Evolutionary conservation across 1,140 invertebrate species (phyloP).

Genomic region (Zaprionus camerounensis): DNA sequence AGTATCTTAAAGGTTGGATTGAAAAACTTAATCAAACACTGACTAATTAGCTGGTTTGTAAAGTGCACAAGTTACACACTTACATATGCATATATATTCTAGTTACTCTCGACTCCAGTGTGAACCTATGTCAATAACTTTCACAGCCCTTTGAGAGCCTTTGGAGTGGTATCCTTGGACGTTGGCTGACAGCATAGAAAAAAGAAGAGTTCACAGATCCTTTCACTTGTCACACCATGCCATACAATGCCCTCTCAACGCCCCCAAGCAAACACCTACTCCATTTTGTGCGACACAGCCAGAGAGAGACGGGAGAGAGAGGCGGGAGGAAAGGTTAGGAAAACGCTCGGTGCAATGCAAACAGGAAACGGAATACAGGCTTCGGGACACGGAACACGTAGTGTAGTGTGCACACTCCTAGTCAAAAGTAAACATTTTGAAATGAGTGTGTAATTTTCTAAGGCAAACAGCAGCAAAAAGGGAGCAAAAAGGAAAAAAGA

Average conservation of each 20-base stretch:
- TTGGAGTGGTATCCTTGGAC: conserved; percentile 11
- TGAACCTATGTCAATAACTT: conserved; percentile 45
- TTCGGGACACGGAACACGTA: conserved; percentile 44
- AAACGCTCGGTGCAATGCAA: conserved; percentile 45
- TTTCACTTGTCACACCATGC: conserved; percentile 72
- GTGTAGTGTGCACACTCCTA: conserved; percentile 42
- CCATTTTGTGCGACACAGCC: conserved; percentile 46
- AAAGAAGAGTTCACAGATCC: conserved; percentile 46
- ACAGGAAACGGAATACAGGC: conserved; percentile 73
- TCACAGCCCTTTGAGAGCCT: conserved; percentile 25
- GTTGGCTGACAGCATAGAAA: conserved; percentile 17
- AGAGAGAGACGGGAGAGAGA: neutral
- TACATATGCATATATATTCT: neutral
- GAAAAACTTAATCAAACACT: neutral
- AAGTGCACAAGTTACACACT: neutral
- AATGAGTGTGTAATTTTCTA: conserved; percentile 78
- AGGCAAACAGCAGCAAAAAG: conserved; percentile 63
- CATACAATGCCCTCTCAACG: conserved; percentile 35
- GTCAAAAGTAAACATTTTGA: conserved; percentile 75
- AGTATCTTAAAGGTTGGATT: neutral
- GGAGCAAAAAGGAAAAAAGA: conserved; percentile 24
- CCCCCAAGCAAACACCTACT: conserved; percentile 70
- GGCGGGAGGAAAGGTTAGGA: neutral
- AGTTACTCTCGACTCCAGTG: neutral
- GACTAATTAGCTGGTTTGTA: neutral